Conservation (phyloP, 1,140 invertebrate genomes). For the Neodiprion virginianus region DNA sequence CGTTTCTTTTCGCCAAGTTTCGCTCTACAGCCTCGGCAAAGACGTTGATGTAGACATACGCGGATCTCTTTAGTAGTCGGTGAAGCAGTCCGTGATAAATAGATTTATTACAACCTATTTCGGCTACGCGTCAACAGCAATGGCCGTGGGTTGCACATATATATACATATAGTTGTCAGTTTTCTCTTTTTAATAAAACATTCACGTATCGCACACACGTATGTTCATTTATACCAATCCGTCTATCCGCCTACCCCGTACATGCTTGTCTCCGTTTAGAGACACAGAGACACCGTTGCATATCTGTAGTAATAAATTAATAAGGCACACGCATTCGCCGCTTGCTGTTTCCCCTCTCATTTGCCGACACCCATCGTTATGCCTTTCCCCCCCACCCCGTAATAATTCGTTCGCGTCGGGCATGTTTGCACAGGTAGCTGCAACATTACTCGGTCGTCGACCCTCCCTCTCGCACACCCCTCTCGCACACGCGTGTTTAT, state of each 20-base stretch:
- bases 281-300: neutral
- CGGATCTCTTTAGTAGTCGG: neutral
- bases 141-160: neutral
- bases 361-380: no score
- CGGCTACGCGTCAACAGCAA: neutral
- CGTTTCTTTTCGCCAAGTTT: no score
- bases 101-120: slow-evolving; percentile 14
- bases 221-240: no score
- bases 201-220: neutral
- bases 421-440: neutral
- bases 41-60: no score
- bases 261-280: neutral
- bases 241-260: neutral
- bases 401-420: neutral
- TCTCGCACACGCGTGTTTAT: no score
- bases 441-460: neutral
- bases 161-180: neutral
- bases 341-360: neutral
- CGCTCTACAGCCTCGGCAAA: no score
- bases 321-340: slow-evolving; percentile 4
- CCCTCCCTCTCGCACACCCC: neutral
- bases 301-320: slow-evolving; percentile 11
- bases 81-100: neutral
- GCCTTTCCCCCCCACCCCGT: no score
- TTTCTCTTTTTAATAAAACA: slow-evolving; percentile 15